These are phyloP conservation scores for Seriola rivoliana DNA, from an alignment of 2,113 vertebrate genomes.

Conservation along the genomic window DNA sequence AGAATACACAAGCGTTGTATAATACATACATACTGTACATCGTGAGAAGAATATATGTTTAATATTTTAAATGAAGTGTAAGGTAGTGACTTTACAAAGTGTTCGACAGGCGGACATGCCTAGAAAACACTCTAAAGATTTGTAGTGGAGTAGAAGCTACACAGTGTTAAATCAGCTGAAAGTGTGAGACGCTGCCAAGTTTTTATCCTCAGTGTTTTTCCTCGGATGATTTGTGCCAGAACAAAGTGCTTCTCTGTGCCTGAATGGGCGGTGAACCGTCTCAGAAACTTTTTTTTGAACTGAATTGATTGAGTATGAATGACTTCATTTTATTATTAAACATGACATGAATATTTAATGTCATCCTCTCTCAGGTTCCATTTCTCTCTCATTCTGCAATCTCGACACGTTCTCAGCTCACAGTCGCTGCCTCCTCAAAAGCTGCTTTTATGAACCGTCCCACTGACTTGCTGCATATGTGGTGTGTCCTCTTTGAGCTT, in stretches of 20 bases:
- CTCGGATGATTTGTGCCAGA: conserved; percentile 18
- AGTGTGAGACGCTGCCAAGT: conserved; percentile 1
- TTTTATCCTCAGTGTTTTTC: conserved; percentile 20
- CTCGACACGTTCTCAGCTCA: conserved; percentile 23
- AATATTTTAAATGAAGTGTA: not conserved
- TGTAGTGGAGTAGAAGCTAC: not conserved
- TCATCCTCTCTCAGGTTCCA: conserved; percentile 22
- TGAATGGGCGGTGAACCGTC: conserved; percentile 26
- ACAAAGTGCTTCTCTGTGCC: conserved; percentile 18
- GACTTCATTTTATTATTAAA: conserved; percentile 74
- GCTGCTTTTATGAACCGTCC: conserved; percentile 9
- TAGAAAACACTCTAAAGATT: not conserved
- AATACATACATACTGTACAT: too few species aligned
- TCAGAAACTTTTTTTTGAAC: conserved; percentile 34
- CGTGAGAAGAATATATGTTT: not conserved
- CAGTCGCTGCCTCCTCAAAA: conserved; percentile 1
- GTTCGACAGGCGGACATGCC: not conserved
- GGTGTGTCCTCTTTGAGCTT: not conserved
- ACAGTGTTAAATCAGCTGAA: not conserved
- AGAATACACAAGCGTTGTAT: not conserved
- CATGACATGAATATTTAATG: conserved; percentile 67
- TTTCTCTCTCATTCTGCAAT: conserved; percentile 38
- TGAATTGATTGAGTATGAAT: conserved; percentile 58
- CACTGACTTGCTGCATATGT: not conserved
- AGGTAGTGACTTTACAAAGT: not conserved